Evolutionary conservation across 2,797 vertebrate genomes (phyloP).

Genomic region (Oceanodroma leucorhoa): DNA sequence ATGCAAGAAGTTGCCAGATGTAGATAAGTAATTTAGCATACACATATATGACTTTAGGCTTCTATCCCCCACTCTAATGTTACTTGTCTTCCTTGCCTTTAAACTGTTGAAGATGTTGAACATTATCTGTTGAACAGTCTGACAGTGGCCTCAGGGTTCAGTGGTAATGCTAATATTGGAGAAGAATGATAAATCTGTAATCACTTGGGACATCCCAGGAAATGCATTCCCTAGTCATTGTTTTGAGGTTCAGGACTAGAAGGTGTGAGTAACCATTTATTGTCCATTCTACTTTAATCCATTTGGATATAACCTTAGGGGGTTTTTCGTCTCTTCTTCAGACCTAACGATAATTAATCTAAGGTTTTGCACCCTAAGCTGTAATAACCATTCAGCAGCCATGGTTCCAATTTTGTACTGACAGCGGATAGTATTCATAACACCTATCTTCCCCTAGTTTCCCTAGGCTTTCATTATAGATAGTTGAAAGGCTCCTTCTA

Average conservation of each 20-base stretch:
- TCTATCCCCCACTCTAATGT: neutral
- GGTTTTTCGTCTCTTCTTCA: neutral
- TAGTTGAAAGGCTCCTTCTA: neutral
- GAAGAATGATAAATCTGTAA: neutral
- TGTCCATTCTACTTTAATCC: neutral
- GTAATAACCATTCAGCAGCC: neutral
- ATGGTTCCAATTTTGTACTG: neutral
- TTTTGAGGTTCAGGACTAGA: neutral
- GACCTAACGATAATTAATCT: neutral
- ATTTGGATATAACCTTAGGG: neutral
- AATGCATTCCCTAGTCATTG: neutral
- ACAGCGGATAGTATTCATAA: neutral
- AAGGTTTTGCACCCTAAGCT: constrained; percentile 1
- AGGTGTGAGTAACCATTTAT: neutral
- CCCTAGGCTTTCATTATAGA: neutral
- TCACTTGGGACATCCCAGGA: neutral
- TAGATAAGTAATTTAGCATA: neutral
- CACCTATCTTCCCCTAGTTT: neutral
- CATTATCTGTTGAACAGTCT: neutral
- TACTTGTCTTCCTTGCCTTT: neutral
- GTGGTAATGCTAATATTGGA: neutral
- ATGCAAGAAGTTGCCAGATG: neutral
- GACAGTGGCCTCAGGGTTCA: neutral
- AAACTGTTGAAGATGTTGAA: neutral
- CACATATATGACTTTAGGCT: neutral